Evolutionary conservation across 2,888 invertebrate genomes (phyloP).

Genomic region (Drosophila gaucha): DNA sequence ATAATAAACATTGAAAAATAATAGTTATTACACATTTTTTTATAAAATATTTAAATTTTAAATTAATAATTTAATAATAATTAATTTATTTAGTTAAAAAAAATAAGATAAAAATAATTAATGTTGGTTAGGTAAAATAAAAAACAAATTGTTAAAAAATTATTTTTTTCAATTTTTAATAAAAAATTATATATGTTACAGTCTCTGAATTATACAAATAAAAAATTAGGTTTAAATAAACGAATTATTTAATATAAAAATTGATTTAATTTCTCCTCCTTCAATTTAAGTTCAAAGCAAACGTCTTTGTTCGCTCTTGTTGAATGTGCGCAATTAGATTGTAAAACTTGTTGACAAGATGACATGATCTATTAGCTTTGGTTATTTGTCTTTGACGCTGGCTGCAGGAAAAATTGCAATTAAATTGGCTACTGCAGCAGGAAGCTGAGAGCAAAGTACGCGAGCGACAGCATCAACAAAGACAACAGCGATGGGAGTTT

Average conservation of each 20-base stretch:
- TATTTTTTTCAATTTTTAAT: too few relatives aligned
- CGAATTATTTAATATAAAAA: background rate
- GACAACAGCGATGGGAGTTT: constrained; percentile 18
- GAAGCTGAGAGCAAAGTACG: constrained; percentile 47
- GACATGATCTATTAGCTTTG: constrained; percentile 78
- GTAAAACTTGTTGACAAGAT: constrained; percentile 75
- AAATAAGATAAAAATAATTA: too few relatives aligned
- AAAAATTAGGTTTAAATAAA: too few relatives aligned
- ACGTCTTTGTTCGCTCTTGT: constrained; percentile 42
- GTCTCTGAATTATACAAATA: too few relatives aligned
- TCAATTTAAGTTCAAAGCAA: constrained; percentile 32
- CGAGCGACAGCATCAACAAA: constrained; percentile 41
- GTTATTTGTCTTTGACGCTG: constrained; percentile 69
- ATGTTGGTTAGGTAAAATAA: too few relatives aligned
- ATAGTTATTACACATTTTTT: too few relatives aligned
- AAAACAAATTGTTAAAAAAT: too few relatives aligned
- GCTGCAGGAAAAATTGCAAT: constrained; percentile 67
- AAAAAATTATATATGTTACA: too few relatives aligned
- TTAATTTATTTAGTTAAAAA: too few relatives aligned
- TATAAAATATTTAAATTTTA: too few relatives aligned
- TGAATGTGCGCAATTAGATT: constrained; percentile 70
- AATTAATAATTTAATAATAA: too few relatives aligned
- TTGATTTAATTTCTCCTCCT: background rate
- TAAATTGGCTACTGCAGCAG: constrained; percentile 62
- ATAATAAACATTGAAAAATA: too few relatives aligned